Percentiles rank a stretch among this genome's conserved stretches.
These are phyloP conservation scores for Pseudomyrmex flavicornis DNA, from an alignment of 1,140 invertebrate genomes.

Conservation along the genomic window DNA sequence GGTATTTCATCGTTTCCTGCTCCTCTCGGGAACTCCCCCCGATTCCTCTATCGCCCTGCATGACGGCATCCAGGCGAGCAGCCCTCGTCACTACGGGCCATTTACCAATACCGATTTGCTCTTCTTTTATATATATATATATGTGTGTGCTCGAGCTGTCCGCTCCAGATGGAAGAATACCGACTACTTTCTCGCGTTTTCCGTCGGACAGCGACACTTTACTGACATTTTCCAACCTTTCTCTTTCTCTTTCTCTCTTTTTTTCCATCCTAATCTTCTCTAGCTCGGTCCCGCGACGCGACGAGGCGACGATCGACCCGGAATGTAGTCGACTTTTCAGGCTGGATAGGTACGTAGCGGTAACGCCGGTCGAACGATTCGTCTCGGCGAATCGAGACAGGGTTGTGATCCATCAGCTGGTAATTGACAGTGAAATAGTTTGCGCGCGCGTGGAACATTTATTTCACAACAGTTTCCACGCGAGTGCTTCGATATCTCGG, in stretches of 20 bases:
- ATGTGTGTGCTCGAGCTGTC: slow-evolving; percentile 28
- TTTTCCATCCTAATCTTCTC: not conserved
- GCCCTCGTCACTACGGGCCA: slow-evolving; percentile 39
- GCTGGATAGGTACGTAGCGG: slow-evolving; percentile 10
- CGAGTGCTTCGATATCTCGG: slow-evolving; percentile 36
- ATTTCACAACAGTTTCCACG: slow-evolving; percentile 27
- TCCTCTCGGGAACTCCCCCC: not conserved
- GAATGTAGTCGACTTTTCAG: slow-evolving; percentile 57
- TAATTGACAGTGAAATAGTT: slow-evolving; percentile 62
- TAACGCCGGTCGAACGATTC: slow-evolving; percentile 30
- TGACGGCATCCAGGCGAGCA: not conserved
- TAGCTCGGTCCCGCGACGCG: not conserved
- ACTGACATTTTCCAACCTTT: slow-evolving; percentile 55
- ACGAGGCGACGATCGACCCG: slow-evolving; percentile 39
- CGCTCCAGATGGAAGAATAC: slow-evolving; percentile 54
- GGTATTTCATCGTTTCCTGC: slow-evolving; percentile 59
- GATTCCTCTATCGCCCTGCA: not conserved
- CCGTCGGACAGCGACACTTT: slow-evolving; percentile 50
- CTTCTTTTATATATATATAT: slow-evolving; percentile 40
- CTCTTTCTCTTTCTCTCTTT: not conserved
- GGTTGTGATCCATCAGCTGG: slow-evolving; percentile 45
- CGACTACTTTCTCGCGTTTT: slow-evolving; percentile 60
- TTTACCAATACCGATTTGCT: slow-evolving; percentile 34
- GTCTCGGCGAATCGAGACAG: slow-evolving; percentile 22
- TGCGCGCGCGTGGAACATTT: slow-evolving; percentile 33